phyloP scores from a whole-genome alignment of 1,140 invertebrate species.

The Gryon sp. region DNA sequence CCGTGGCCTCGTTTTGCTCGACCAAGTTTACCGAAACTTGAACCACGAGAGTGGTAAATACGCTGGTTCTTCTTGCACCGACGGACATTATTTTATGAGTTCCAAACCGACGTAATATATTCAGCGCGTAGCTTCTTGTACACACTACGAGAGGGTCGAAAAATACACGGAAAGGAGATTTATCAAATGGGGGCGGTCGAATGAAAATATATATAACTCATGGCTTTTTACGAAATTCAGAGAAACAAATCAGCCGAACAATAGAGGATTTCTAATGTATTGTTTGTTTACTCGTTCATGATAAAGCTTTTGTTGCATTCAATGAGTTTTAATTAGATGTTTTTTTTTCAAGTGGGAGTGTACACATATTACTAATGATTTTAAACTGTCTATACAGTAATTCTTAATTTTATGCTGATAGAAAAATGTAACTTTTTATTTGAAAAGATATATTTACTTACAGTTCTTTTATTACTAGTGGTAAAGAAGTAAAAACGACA shows the following conservation, averaged over 20 bases:
- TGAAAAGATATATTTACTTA: no score
- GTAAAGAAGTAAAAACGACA: no score
- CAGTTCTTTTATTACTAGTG: no score
- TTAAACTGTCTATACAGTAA: no score
- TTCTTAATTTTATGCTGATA: no score
- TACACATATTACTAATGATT: no score
- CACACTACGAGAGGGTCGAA: constrained; percentile 3
- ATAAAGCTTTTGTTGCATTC: background rate
- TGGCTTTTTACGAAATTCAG: constrained; percentile 20
- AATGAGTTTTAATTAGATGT: background rate
- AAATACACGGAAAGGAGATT: constrained; percentile 39
- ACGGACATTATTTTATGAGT: constrained; percentile 46
- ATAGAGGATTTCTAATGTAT: constrained; percentile 20
- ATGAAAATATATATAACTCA: constrained; percentile 36
- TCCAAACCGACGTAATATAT: constrained; percentile 56
- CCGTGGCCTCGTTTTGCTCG: constrained; percentile 50
- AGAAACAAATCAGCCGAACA: constrained; percentile 29
- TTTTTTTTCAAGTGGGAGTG: constrained; percentile 6
- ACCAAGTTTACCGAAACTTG: constrained; percentile 58
- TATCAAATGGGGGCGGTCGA: constrained; percentile 49
- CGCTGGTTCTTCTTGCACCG: constrained; percentile 27
- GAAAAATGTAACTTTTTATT: no score
- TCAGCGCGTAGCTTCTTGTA: constrained; percentile 41
- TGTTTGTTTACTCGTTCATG: constrained; percentile 39
- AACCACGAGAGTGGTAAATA: constrained; percentile 40